phyloP scores from a whole-genome alignment of 1,140 invertebrate genomes.

The Subanguina moxae region DNA sequence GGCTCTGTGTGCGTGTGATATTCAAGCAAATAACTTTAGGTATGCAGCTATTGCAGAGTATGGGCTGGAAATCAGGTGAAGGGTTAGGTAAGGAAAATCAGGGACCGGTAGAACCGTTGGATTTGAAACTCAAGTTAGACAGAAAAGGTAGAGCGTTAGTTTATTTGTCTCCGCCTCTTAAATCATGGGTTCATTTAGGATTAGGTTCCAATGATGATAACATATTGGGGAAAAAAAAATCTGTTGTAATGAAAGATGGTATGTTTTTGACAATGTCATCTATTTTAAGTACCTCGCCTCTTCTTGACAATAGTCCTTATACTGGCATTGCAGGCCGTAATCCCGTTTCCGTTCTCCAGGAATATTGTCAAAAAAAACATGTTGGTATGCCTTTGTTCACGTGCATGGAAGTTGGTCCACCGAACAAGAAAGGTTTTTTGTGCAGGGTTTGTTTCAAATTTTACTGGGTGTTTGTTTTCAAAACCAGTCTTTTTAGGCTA shows the following conservation, averaged over 20 bases:
- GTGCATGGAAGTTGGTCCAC: constrained; percentile 80
- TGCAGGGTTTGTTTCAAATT: constrained; percentile 71
- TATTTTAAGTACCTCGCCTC: neutral
- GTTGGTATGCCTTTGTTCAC: constrained; percentile 79
- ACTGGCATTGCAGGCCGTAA: constrained; percentile 64
- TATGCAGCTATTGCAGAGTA: constrained; percentile 91
- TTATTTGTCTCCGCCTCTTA: neutral
- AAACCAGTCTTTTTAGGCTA: constrained; percentile 67
- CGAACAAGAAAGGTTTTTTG: constrained; percentile 84
- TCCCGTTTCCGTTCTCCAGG: constrained; percentile 86
- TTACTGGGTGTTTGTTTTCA: neutral
- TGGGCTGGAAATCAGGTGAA: constrained; percentile 93
- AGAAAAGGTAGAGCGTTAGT: constrained; percentile 69
- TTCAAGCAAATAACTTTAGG: constrained; percentile 61
- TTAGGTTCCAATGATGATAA: neutral
- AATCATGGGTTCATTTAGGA: neutral
- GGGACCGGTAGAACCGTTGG: constrained; percentile 78
- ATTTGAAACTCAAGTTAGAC: constrained; percentile 86
- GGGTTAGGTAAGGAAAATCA: constrained; percentile 90
- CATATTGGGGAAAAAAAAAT: neutral
- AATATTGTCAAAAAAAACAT: constrained; percentile 81
- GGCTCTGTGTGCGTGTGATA: too few species aligned
- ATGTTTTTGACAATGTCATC: neutral
- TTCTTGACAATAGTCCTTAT: neutral
- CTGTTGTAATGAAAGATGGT: neutral